Conservation (phyloP, 2,888 invertebrate genomes). For the Muschampia plurimacula region DNA sequence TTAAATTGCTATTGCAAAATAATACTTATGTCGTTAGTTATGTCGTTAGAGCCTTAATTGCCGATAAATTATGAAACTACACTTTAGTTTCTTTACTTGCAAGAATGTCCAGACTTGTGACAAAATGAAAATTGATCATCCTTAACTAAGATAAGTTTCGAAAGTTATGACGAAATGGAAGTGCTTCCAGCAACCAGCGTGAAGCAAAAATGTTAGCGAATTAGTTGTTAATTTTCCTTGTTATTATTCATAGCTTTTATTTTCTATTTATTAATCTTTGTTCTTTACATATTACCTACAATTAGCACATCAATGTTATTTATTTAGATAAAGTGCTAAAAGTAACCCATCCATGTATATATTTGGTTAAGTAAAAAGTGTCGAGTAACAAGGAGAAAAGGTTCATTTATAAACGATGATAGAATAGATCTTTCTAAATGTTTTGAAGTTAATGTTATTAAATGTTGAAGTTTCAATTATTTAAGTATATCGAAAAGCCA, state of each 20-base stretch:
- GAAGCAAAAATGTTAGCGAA: constrained; percentile 68
- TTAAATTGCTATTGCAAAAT: constrained; percentile 13
- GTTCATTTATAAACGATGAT: too few relatives aligned
- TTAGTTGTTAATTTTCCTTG: constrained; percentile 63
- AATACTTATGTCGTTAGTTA: neutral
- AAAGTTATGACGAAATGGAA: constrained; percentile 77
- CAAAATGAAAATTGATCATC: constrained; percentile 83
- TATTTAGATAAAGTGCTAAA: too few relatives aligned
- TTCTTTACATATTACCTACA: too few relatives aligned
- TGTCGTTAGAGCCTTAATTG: constrained; percentile 27
- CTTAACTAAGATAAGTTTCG: constrained; percentile 80
- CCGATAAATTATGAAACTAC: constrained; percentile 38
- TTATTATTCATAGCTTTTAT: constrained; percentile 60
- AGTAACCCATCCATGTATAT: too few relatives aligned
- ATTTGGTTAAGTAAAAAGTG: too few relatives aligned
- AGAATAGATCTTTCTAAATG: too few relatives aligned
- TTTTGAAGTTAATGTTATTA: too few relatives aligned
- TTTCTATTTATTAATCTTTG: neutral
- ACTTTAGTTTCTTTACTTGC: constrained; percentile 61
- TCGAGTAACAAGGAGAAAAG: too few relatives aligned
- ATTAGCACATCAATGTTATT: too few relatives aligned
- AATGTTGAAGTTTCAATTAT: too few relatives aligned
- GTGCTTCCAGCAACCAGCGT: constrained; percentile 61
- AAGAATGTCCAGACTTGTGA: constrained; percentile 68
- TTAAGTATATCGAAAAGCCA: too few relatives aligned